Evolutionary conservation across 2,797 vertebrate genomes (phyloP).

Genomic region (Tauraco hartlaubi): DNA sequence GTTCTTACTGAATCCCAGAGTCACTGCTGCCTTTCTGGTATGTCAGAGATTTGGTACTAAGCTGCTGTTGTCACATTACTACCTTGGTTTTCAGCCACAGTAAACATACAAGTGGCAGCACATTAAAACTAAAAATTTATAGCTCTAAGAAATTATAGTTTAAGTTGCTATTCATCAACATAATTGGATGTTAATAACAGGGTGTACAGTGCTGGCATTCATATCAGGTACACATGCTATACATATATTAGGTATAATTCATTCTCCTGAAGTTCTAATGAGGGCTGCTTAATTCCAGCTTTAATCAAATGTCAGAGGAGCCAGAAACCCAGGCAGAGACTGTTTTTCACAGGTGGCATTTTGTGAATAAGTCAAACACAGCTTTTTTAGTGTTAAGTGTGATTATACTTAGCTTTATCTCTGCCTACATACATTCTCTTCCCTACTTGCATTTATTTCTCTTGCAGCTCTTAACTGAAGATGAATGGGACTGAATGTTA

Average conservation of each 20-base stretch:
- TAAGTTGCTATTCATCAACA: slow-evolving; percentile 73
- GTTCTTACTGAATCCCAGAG: background rate
- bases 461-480: background rate
- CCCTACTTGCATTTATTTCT: background rate
- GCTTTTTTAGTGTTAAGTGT: background rate
- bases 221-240: slow-evolving; percentile 56
- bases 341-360: slow-evolving; percentile 53
- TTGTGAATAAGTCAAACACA: slow-evolving; percentile 22
- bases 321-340: slow-evolving; percentile 39
- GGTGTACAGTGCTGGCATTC: slow-evolving; percentile 21
- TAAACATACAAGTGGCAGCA: slow-evolving; percentile 51
- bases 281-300: slow-evolving; percentile 63
- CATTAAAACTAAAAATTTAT: slow-evolving; percentile 59
- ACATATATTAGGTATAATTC: slow-evolving; percentile 53
- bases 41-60: background rate
- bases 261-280: slow-evolving; percentile 62
- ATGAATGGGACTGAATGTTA: background rate
- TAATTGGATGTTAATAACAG: slow-evolving; percentile 71
- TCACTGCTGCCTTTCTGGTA: background rate
- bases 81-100: slow-evolving; percentile 35
- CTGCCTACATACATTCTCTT: background rate
- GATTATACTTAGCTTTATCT: slow-evolving; percentile 36
- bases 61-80: background rate
- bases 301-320: slow-evolving; percentile 71
- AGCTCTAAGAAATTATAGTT: slow-evolving; percentile 68